These are phyloP conservation scores for Siphonodentalium dalli DNA, from an alignment of 2,888 invertebrate species.

Conservation along the genomic window DNA sequence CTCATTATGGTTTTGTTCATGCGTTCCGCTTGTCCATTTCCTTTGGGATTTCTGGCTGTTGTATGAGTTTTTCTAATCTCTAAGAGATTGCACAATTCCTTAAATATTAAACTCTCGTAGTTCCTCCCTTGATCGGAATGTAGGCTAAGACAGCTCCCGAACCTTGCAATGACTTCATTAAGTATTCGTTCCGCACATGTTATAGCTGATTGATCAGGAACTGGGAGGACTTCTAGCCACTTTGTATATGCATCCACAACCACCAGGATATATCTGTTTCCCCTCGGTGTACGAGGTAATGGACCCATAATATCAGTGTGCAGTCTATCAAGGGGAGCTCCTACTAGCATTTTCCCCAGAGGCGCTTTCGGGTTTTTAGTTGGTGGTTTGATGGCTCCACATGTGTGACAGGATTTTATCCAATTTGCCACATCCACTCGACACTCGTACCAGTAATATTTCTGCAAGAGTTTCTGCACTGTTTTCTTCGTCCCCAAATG, in stretches of 20 bases:
- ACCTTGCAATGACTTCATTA: conserved; percentile 9
- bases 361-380: neutral
- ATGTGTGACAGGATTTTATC: conserved; percentile 2
- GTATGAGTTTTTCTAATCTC: conserved; percentile 20
- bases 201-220: conserved; percentile 9
- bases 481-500: conserved; percentile 10
- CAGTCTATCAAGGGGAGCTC: conserved; percentile 61
- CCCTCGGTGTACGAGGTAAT: conserved; percentile 5
- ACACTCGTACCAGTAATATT: conserved; percentile 10
- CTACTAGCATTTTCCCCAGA: conserved; percentile 78
- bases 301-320: conserved; percentile 19
- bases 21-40: conserved; percentile 18
- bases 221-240: conserved; percentile 14
- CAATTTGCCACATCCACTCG: conserved; percentile 1
- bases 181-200: neutral
- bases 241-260: conserved; percentile 17
- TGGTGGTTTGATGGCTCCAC: conserved; percentile 6
- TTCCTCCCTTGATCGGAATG: conserved; percentile 28
- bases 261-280: conserved; percentile 11
- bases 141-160: conserved; percentile 13
- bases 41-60: conserved; percentile 8
- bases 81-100: conserved; percentile 11
- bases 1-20: conserved; percentile 15
- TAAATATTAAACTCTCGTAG: conserved; percentile 12
- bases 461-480: neutral